Evolutionary conservation across 2,113 vertebrate genomes (phyloP).

Genomic region (Grammomys dolichurus): DNA sequence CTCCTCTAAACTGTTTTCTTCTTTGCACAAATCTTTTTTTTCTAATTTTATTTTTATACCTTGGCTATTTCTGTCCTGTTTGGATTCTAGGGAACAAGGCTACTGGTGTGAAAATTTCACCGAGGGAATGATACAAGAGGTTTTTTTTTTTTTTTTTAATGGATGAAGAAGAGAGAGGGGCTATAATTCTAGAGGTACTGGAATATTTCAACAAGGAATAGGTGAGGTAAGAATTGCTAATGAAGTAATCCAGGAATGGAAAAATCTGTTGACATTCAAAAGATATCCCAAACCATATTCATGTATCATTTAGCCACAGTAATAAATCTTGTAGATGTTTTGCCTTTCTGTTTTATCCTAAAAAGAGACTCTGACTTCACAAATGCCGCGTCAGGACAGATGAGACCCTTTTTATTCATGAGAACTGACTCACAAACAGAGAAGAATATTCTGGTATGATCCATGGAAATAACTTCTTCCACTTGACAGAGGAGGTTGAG

Average conservation of each 20-base stretch:
- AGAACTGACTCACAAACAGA: constrained; percentile 33
- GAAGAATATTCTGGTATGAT: constrained; percentile 41
- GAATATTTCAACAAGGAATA: constrained; percentile 59
- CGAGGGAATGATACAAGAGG: constrained; percentile 52
- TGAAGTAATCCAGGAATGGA: constrained; percentile 55
- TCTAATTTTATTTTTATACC: background rate
- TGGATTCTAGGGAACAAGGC: constrained; percentile 37
- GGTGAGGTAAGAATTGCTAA: constrained; percentile 62
- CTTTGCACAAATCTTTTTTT: background rate
- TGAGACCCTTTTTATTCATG: constrained; percentile 46
- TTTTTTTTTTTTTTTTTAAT: constrained; percentile 33
- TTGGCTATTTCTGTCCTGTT: constrained; percentile 31
- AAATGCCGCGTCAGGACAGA: constrained; percentile 32
- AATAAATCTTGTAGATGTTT: constrained; percentile 67
- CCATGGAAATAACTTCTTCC: background rate
- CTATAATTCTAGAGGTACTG: constrained; percentile 47
- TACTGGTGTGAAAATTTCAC: constrained; percentile 63
- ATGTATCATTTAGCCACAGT: constrained; percentile 62
- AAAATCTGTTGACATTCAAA: constrained; percentile 70
- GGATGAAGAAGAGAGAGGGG: background rate
- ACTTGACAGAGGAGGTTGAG: constrained; percentile 39
- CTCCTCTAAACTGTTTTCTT: constrained; percentile 23
- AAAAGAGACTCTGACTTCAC: constrained; percentile 55
- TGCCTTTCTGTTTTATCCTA: constrained; percentile 54
- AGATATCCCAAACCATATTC: constrained; percentile 50